These are phyloP conservation scores for Rhinichthys osculus DNA, from an alignment of 2,797 vertebrate species.

Conservation along the genomic window DNA sequence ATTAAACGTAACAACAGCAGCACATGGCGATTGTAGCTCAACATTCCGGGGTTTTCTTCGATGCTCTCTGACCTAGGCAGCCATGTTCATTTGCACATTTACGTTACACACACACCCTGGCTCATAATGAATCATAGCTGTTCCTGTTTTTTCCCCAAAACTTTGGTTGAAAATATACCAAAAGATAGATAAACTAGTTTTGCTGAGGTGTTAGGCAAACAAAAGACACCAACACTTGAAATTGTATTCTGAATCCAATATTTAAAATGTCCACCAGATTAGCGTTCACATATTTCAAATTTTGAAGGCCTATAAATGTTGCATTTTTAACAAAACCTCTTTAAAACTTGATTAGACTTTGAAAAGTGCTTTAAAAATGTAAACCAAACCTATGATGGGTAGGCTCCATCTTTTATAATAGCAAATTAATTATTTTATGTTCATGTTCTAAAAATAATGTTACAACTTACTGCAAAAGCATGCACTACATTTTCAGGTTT, in stretches of 20 bases:
- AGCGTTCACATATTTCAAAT: not conserved
- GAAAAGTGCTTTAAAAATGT: not conserved
- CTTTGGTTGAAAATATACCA: not conserved
- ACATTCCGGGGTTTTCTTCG: not conserved
- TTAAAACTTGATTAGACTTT: not conserved
- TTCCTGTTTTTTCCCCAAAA: not conserved
- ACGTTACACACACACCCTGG: not conserved
- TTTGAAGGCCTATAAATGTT: not conserved
- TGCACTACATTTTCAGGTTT: not conserved
- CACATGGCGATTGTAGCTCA: conserved; percentile 14
- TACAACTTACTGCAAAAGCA: not conserved
- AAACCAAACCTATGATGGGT: too few relatives aligned
- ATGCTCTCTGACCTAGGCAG: not conserved
- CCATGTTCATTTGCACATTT: not conserved
- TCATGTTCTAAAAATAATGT: not conserved
- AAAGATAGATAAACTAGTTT: not conserved
- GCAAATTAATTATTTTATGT: not conserved
- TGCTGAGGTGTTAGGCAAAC: not conserved
- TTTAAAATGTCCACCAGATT: not conserved
- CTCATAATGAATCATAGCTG: not conserved
- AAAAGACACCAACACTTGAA: not conserved
- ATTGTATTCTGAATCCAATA: not conserved
- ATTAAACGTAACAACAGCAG: conserved; percentile 11
- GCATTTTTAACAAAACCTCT: not conserved
- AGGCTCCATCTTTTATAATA: not conserved